Evolutionary conservation across 2,113 vertebrate genomes (phyloP), one percentile per base, ranked within the genome.

Genomic region (Trinectes maculatus): DNA sequence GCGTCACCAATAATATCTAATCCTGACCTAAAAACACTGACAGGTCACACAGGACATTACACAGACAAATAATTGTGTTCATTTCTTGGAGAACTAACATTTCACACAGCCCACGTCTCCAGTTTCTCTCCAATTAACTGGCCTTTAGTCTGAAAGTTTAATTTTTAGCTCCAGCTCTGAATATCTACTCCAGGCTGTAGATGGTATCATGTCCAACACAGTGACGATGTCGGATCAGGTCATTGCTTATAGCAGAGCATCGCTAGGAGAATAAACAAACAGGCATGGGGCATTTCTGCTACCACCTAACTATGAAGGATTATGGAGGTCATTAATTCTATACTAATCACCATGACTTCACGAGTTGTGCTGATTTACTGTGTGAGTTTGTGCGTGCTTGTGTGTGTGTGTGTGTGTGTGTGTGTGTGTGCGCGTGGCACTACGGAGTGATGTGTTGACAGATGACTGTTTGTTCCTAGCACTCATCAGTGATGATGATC

Each of bases 291-390:
- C 80, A 80, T 43, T 63, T 74, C 40, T 71, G 77, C 76, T 88
- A 80, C 61, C 40, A 85, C 59, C 63, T 84, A 79, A 87, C 77
- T 80, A 90, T 84, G 81, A 75, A 77, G 74, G 66, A 79, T 85
- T 62, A 85, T 65, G 55, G 71, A 83, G 54, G 79, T 77, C 71
- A 55, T 75, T 71, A 71, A 65, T 55, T 52, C 29, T 18, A 65
- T 55, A 76, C 79, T 83, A 79, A 87, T 87, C 80, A 90, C 87
- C 80, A 87, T 81, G 85, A 89, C 73, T 69, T 87, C 75, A 91
- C 75, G 42, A 82, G 74, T 67, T 77, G 63, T 80, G 55, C 52
- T 49, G 11, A 34, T 18, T 39, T 34, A 21, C 8, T 48, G 12
- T 37, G 49, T 29, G 11, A n/a, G 40, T 39, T 22, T 70, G 42